phyloP scores from a whole-genome alignment of 2,113 vertebrate genomes.

The Brienomyrus brachyistius region DNA sequence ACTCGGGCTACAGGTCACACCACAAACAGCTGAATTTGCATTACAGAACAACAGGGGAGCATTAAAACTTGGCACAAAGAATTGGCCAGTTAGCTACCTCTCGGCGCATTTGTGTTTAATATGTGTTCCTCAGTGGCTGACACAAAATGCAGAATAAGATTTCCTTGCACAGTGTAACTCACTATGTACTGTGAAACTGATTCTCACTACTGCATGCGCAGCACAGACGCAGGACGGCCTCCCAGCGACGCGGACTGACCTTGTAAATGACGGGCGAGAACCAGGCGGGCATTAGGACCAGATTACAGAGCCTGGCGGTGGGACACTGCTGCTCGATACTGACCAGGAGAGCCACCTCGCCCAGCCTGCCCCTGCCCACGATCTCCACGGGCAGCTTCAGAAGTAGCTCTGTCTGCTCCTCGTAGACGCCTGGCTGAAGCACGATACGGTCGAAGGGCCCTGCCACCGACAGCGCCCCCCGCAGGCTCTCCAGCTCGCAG shows the following conservation, averaged over 20 bases:
- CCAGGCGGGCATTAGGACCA: conserved; percentile 77
- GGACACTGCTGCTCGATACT: conserved; percentile 83
- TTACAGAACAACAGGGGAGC: not conserved
- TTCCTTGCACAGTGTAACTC: not conserved
- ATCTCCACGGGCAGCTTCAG: conserved; percentile 79
- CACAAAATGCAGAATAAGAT: not conserved
- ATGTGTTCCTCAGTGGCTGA: not conserved
- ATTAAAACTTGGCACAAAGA: not conserved
- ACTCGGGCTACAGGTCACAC: not conserved
- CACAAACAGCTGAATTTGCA: not conserved
- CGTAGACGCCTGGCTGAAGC: conserved; percentile 71
- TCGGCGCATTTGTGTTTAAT: not conserved
- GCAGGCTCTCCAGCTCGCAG: conserved; percentile 64
- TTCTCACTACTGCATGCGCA: not conserved
- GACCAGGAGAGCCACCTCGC: conserved; percentile 68
- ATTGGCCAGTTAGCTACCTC: not conserved
- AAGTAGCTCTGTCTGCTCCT: conserved; percentile 71
- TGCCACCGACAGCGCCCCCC: conserved; percentile 64
- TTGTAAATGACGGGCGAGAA: conserved; percentile 80
- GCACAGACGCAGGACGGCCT: not conserved
- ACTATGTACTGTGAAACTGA: not conserved
- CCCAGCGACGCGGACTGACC: conserved; percentile 49
- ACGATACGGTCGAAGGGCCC: conserved; percentile 68
- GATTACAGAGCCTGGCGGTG: conserved; percentile 71
- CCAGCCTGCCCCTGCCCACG: conserved; percentile 68